Conservation (phyloP, 2,113 vertebrate species). For the Pteruthius melanotis region DNA sequence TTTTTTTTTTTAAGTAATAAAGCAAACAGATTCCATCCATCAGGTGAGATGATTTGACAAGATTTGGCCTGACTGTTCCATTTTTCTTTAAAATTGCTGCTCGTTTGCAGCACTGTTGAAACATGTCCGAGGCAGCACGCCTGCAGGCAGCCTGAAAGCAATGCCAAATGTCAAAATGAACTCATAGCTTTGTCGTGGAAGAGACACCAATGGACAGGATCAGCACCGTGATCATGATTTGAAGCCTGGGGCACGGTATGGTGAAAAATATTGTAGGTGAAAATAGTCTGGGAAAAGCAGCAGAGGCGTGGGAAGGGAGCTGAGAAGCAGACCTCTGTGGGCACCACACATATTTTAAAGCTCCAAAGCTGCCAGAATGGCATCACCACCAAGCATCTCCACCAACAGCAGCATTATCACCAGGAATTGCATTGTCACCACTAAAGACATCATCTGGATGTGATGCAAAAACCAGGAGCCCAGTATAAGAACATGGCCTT, state of each 20-base stretch:
- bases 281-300: not conserved
- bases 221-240: not conserved
- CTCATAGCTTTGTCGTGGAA: not conserved
- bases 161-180: not conserved
- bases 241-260: not conserved
- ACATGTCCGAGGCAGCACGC: not conserved
- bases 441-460: not conserved
- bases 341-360: not conserved
- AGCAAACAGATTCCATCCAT: not conserved
- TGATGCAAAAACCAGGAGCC: not conserved
- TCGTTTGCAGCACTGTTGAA: not conserved
- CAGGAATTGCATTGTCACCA: not conserved
- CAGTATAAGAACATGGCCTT: rapidly evolving
- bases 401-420: not conserved
- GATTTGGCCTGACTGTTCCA: not conserved
- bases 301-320: not conserved
- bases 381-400: not conserved
- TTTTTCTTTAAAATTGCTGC: not conserved
- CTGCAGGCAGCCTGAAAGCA: not conserved
- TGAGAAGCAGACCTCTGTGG: not conserved
- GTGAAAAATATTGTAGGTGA: not conserved
- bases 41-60: not conserved
- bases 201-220: not conserved
- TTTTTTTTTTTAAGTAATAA: not conserved
- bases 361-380: not conserved